Base-by-base conservation (phyloP, 2,888 invertebrate species). In the Athetis lepigone region DNA sequence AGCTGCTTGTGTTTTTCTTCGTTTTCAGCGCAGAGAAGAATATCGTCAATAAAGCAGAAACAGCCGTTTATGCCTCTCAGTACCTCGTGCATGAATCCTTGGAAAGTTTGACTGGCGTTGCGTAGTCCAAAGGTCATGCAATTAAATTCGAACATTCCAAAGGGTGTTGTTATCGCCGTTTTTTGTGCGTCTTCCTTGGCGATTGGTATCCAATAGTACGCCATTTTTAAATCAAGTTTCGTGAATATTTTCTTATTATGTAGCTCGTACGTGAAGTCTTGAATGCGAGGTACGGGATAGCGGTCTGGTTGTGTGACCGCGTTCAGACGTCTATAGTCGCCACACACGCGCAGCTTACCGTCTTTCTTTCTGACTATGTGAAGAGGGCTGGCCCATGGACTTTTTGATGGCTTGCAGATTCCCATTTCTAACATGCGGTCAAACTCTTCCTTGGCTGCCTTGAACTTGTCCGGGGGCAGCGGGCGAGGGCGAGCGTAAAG, bases 301-400 rank as follows among this genome's bases (percentile, higher is more conserved):
- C 54, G 36, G 6, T 60, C 65, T 5, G 59, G 65, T n/a, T 9
- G 19, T 0, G 60, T 65, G 13, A 60, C 52, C 0, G 65, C 16
- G 11, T 57, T 57, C 1, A 63, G 9, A 1, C 62, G n/a, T 9
- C 60, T 5, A 11, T 50, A 52, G 29, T 52, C 40, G 19, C 52
- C 52, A 2, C 52, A 52, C 3, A 52, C 47, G 0, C 76, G 71
- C 43, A 80, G n/a, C 0, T 43, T 37, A 0, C 77, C 77, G 16
- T 81, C 60, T 21, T 80, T 77, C 36, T 85, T 88, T 39, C 47
- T 63, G 0, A 76, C 82, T 0, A 79, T 58, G 25, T 78, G 77
- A n/a, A 92, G 60, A 0, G 72, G 78, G 37, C 71, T 56, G 25
- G 80, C 67, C 81, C 80, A 80, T 7, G 72, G 59, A 23, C 76